Base-by-base conservation (phyloP, 2,113 vertebrate species). In the Lepisosteus oculatus region DNA sequence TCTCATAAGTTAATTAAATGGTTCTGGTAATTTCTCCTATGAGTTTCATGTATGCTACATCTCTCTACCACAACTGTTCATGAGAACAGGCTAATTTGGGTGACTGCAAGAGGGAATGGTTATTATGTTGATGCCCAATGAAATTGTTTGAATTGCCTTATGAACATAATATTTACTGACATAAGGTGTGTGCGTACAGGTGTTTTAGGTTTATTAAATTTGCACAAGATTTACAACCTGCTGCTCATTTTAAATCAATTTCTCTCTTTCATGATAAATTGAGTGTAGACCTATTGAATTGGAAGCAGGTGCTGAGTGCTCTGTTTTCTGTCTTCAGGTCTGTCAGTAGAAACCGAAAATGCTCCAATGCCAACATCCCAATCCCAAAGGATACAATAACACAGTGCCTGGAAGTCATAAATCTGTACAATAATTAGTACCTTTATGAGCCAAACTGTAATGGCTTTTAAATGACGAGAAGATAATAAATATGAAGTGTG, bases 181-280 rank as follows among this genome's bases (percentile, higher is more conserved):
- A 85, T 76, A 81, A 79, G 70, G 69, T 57, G 77, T 12, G 78
- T 45, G 79, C 81, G 83, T 84, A 84, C 86, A 90, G 87, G 85
- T 90, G 87, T 89, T 84, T 83, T 81, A 83, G 75, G 81, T 82
- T 87, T 85, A 86, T 87, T 85, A 84, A 63, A 84, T 87, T 83
- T 79, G 78, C 74, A 81, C 76, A 83, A 84, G 80, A 87, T 84
- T 87, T 78, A 83, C 88, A 87, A 89, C 81, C 74, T 70, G 77
- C 66, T 69, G 81, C 82, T 83, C 76, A 72, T 71, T 87, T 86
- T 87, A 89, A 90, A 89, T 86, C 86, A 82, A 85, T 81, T 82
- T 70, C 51, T 61, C 73, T 59, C 76, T 75, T 76, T 72, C 72
- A 78, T 85, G 86, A 91, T 91, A 83, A 87, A 88, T 86, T 89